Conservation (phyloP, 2,888 invertebrate species). For the Mallateleia sp. region DNA sequence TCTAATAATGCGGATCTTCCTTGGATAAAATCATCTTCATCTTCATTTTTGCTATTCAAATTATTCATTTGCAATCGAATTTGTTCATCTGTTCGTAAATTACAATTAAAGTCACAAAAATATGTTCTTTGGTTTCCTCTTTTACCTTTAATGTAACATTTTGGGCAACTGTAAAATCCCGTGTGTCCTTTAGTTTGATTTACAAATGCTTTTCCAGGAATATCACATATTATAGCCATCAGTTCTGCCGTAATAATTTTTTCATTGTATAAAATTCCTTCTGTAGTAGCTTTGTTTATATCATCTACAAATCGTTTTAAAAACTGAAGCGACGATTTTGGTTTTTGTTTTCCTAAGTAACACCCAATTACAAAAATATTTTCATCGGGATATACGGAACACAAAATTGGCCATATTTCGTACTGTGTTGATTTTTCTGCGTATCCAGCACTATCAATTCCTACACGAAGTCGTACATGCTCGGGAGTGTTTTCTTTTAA, state of each 20-base stretch:
- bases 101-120: constrained; percentile 33
- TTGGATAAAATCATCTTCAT: constrained; percentile 18
- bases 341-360: constrained; percentile 45
- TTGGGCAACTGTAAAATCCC: constrained; percentile 48
- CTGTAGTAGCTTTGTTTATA: background rate
- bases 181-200: constrained; percentile 36
- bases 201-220: constrained; percentile 30
- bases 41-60: background rate
- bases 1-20: constrained; percentile 42
- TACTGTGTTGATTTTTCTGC: constrained; percentile 20
- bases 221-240: constrained; percentile 43
- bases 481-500: background rate
- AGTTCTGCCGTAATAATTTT: constrained; percentile 6
- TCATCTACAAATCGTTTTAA: constrained; percentile 21
- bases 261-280: constrained; percentile 4
- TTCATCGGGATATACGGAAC: constrained; percentile 16
- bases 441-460: constrained; percentile 50
- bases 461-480: background rate
- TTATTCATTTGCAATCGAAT: constrained; percentile 14
- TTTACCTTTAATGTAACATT: constrained; percentile 49
- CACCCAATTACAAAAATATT: constrained; percentile 38
- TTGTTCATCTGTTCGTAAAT: constrained; percentile 24
- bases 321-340: constrained; percentile 17
- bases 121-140: constrained; percentile 14
- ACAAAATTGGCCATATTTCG: constrained; percentile 63